These are phyloP conservation scores for Lacanobia oleracea DNA, from an alignment of 2,888 invertebrate genomes.

Conservation along the genomic window DNA sequence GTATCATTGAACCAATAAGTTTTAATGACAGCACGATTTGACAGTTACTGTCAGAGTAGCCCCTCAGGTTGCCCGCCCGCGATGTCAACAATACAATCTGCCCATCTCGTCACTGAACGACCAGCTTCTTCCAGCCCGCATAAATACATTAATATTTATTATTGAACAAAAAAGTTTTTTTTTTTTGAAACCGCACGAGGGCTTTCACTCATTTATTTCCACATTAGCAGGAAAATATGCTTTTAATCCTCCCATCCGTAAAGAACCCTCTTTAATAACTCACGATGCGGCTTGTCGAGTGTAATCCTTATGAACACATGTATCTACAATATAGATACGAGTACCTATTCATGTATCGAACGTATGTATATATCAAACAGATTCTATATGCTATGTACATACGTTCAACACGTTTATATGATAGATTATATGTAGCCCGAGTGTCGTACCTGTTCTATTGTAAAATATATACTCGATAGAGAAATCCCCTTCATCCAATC, in stretches of 20 bases:
- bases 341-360: too few relatives aligned
- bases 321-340: too few relatives aligned
- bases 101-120: too few relatives aligned
- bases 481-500: neutral
- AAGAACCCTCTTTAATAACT: neutral
- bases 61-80: too few relatives aligned
- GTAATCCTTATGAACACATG: constrained; percentile 3
- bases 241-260: neutral
- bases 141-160: too few relatives aligned
- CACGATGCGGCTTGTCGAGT: neutral
- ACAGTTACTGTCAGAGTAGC: too few relatives aligned
- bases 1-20: too few relatives aligned
- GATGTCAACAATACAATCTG: too few relatives aligned
- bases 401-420: too few relatives aligned
- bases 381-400: neutral
- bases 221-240: constrained; percentile 1
- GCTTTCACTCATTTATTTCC: neutral
- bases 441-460: neutral
- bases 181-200: neutral
- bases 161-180: too few relatives aligned
- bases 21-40: too few relatives aligned
- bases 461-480: neutral
- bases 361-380: too few relatives aligned
- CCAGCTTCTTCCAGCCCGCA: neutral
- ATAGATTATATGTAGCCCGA: neutral